Evolutionary conservation across 2,888 invertebrate genomes (phyloP).

Genomic region (Didymodactylos carnosus): DNA sequence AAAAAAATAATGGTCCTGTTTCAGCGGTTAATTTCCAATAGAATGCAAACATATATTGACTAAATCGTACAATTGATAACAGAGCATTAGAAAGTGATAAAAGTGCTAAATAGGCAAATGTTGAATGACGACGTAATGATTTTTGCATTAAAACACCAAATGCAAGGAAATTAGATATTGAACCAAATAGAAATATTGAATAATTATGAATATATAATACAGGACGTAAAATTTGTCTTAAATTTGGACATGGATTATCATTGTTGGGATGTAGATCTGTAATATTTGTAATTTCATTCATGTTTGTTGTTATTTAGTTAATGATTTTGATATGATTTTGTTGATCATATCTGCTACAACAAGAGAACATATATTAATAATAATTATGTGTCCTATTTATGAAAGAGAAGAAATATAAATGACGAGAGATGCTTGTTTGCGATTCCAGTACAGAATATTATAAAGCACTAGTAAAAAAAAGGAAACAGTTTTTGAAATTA

Average conservation of each 20-base stretch:
- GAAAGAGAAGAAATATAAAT: too few species aligned
- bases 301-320: too few species aligned
- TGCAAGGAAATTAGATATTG: not conserved
- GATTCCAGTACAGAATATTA: too few species aligned
- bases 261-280: too few species aligned
- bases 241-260: not conserved
- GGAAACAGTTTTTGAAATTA: too few species aligned
- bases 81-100: not conserved
- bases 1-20: not conserved
- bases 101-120: not conserved
- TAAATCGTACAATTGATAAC: not conserved
- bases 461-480: too few species aligned
- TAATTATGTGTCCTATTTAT: too few species aligned
- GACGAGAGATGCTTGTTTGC: too few species aligned
- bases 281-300: too few species aligned
- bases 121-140: not conserved
- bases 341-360: too few species aligned
- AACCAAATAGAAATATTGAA: not conserved
- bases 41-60: not conserved
- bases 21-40: not conserved
- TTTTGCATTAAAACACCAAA: not conserved
- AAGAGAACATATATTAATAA: too few species aligned
- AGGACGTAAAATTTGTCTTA: not conserved
- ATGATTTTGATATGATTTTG: too few species aligned
- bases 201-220: not conserved